Conservation (phyloP, 2,888 invertebrate genomes). For the Antitype chi region DNA sequence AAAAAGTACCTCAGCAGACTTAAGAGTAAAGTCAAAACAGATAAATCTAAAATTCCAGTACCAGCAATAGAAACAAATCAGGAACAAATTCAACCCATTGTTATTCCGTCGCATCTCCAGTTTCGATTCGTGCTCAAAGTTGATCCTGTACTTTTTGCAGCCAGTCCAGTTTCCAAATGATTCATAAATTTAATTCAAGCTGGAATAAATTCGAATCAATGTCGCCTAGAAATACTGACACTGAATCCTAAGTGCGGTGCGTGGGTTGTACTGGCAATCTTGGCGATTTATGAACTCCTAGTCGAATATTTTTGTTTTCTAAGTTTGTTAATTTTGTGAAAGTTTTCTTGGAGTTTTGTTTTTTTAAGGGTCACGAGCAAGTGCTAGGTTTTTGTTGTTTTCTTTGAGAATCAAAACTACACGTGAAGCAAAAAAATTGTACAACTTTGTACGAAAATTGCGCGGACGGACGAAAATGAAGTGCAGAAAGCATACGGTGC, state of each 20-base stretch:
- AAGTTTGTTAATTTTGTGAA: slow-evolving; percentile 25
- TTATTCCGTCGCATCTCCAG: slow-evolving; percentile 28
- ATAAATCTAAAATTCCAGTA: slow-evolving; percentile 4
- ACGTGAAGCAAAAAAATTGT: too few species aligned
- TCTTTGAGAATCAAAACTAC: background rate
- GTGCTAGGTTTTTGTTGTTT: background rate
- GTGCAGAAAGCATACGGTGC: too few species aligned
- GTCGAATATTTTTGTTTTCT: slow-evolving; percentile 32
- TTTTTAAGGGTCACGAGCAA: background rate
- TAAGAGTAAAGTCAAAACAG: background rate
- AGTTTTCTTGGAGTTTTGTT: background rate
- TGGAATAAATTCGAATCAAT: slow-evolving; percentile 62
- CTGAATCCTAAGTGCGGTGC: slow-evolving; percentile 53
- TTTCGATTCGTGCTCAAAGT: slow-evolving; percentile 39
- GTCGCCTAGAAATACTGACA: slow-evolving; percentile 55
- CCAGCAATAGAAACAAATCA: slow-evolving; percentile 15
- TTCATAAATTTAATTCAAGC: slow-evolving; percentile 59
- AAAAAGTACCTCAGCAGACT: background rate
- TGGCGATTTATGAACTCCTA: slow-evolving; percentile 39
- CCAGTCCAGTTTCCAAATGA: slow-evolving; percentile 49
- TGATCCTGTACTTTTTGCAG: slow-evolving; percentile 43
- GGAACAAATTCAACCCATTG: slow-evolving; percentile 17
- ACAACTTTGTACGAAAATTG: too few species aligned
- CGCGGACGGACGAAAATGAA: too few species aligned
- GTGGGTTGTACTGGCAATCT: slow-evolving; percentile 35